phyloP scores from a whole-genome alignment of 2,888 invertebrate genomes.

The Drosophila koepferae region DNA sequence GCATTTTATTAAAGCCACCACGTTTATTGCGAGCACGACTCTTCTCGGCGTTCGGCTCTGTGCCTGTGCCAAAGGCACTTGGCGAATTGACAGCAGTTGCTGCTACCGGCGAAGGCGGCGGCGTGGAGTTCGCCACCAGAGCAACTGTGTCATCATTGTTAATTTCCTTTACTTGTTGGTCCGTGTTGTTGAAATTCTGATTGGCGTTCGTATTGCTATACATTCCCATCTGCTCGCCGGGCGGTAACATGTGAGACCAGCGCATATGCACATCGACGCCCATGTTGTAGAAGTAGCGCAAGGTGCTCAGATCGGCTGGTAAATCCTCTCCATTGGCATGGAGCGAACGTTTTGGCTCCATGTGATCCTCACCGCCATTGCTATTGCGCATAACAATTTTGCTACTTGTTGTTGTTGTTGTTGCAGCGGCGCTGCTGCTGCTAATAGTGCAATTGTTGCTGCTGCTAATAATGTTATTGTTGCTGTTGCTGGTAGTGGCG shows the following conservation, averaged over 20 bases:
- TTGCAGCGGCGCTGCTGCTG: background rate
- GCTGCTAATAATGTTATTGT: background rate
- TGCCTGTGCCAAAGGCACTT: background rate
- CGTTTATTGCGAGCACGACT: constrained; percentile 6
- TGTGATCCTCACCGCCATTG: constrained; percentile 3
- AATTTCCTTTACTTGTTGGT: constrained; percentile 40
- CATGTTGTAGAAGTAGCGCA: constrained; percentile 89
- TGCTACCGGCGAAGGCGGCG: constrained; percentile 41
- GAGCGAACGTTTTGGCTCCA: constrained; percentile 74
- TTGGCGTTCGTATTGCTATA: constrained; percentile 3
- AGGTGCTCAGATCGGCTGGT: constrained; percentile 87
- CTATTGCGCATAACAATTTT: background rate
- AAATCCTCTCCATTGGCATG: constrained; percentile 78
- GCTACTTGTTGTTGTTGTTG: background rate
- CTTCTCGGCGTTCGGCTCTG: constrained; percentile 14
- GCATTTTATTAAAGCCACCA: constrained; percentile 17
- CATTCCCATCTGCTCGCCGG: constrained; percentile 19
- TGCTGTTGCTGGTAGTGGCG: background rate
- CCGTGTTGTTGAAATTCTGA: constrained; percentile 34
- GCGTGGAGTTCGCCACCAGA: constrained; percentile 22
- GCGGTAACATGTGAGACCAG: constrained; percentile 14
- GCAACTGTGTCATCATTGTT: constrained; percentile 9
- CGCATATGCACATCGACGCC: constrained; percentile 86
- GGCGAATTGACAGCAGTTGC: background rate
- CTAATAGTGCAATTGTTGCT: constrained; percentile 8